Evolutionary conservation across 2,113 vertebrate species (phyloP).

Genomic region (Malaclemys terrapin): DNA sequence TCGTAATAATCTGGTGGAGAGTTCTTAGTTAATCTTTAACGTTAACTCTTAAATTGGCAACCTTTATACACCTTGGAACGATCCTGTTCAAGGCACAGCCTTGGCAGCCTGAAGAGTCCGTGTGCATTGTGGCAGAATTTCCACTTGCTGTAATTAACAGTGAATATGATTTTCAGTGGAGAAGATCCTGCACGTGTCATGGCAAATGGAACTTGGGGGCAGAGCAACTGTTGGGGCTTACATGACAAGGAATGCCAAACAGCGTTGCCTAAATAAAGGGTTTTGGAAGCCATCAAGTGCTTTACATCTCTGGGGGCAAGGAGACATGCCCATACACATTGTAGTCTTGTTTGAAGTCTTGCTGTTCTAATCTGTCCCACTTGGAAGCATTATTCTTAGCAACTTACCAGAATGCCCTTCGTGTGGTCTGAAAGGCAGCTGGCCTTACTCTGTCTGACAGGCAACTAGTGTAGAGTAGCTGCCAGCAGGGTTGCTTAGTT

Average conservation of each 20-base stretch:
- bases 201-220: not conserved
- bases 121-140: not conserved
- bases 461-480: not conserved
- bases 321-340: not conserved
- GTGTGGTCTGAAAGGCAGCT: not conserved
- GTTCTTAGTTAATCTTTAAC: not conserved
- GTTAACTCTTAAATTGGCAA: not conserved
- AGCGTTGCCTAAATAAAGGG: not conserved
- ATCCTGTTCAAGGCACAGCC: not conserved
- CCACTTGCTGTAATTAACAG: not conserved
- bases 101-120: not conserved
- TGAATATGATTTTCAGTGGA: not conserved
- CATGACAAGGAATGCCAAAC: not conserved
- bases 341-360: not conserved
- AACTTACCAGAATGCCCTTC: not conserved
- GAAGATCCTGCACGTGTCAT: not conserved
- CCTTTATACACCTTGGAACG: not conserved
- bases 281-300: not conserved
- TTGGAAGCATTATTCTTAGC: not conserved
- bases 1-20: not conserved
- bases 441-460: not conserved
- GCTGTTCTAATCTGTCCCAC: not conserved
- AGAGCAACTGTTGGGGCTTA: not conserved
- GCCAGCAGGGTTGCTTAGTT: not conserved
- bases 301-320: not conserved